Evolutionary conservation across 2,113 vertebrate genomes (phyloP).

Genomic region (Pelmatolapia mariae): DNA sequence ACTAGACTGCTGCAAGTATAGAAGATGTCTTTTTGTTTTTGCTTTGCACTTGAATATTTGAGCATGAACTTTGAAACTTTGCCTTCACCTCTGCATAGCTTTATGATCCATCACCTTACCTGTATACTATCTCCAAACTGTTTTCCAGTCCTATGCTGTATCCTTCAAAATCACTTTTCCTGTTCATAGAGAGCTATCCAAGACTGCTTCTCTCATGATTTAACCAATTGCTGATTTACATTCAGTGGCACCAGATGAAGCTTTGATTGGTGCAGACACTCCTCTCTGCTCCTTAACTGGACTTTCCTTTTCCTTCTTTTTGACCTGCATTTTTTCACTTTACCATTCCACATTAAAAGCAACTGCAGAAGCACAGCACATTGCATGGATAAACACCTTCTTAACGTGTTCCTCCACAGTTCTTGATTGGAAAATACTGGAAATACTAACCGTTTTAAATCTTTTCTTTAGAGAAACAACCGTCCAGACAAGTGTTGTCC

Average conservation of each 20-base stretch:
- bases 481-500: conserved; percentile 30
- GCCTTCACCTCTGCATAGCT: background rate
- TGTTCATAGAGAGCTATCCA: background rate
- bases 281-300: background rate
- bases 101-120: background rate
- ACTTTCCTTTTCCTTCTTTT: background rate
- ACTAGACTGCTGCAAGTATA: background rate
- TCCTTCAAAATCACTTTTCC: background rate
- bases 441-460: conserved; percentile 26
- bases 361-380: background rate
- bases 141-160: background rate
- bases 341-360: background rate
- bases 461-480: conserved; percentile 29
- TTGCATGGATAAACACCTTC: background rate
- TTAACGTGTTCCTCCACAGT: background rate
- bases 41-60: background rate
- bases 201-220: background rate
- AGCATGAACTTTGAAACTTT: background rate
- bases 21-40: background rate
- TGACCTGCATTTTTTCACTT: background rate
- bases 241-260: background rate
- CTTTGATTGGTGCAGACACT: background rate
- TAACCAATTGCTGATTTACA: background rate
- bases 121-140: background rate
- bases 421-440: background rate